Base-by-base conservation (phyloP, 2,113 vertebrate species). In the Sorex fumeus region DNA sequence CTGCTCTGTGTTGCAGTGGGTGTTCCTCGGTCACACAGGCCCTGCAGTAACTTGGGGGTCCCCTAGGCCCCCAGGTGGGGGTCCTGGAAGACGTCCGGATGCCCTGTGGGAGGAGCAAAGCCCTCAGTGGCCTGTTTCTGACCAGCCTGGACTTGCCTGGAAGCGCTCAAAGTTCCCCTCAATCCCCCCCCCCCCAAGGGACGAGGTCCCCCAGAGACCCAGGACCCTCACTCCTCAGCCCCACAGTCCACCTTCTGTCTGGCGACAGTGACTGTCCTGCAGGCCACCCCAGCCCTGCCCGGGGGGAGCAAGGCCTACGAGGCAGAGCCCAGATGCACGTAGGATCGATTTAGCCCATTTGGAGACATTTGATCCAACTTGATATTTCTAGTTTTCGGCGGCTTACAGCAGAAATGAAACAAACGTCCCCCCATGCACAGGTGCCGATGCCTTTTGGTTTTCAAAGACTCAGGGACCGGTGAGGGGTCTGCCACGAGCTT, bases 401-500 rank as follows among this genome's bases (percentile, higher is more conserved):
- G 82, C 76, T 74, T 84, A 74, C 71, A 96, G 94, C 70, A 93
- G 90, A 87, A 93, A 93, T 87, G 89, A 95, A 92, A 96, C 84
- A 93, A 95, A 92, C 91, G 88, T 71, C 95, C 95, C 87, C 87
- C 92, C 87, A 78, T 91, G 84, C 62, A 79, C 93, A 66, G 64
- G 75, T 5, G 87, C 92, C 71, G 30, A 75, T 57, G 91, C 92
- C 80, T 92, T 74, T 85, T 62, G 90, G 91, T 86, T 94, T 94
- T 95, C 94, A 95, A 92, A 97, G 92, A 91, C 93, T 85, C 74
- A 32, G 36, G 82, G 87, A 71, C 74, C 70, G 78, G 84, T 57
- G 72, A 18, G 13, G 90, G 93, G 69, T 83, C 90, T 80, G 87
- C 62, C 66, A 89, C 66, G 74, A 88, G 88, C 67, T 6, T 1